phyloP scores from a whole-genome alignment of 30 jellyfish, hydroid and myxozoan species.

The Chrysaora quinquecirrha region DNA sequence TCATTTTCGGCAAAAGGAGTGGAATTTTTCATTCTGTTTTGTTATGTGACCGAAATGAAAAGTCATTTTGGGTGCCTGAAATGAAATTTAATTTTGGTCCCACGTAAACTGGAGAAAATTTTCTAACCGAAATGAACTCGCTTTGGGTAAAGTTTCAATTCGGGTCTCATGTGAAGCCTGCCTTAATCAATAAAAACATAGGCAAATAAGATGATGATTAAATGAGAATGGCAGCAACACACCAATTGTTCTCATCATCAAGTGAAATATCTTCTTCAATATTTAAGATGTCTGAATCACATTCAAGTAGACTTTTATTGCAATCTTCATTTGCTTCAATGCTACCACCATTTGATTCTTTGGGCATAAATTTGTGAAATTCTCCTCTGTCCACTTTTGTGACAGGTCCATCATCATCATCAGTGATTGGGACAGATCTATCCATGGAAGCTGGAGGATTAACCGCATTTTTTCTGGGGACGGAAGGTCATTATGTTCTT shows the following conservation, averaged over 20 bases:
- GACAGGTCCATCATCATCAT: too few relatives aligned
- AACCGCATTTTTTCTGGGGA: slow-evolving; percentile 46
- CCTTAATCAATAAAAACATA: background rate
- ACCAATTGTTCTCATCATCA: slow-evolving; percentile 67
- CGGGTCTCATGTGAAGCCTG: background rate
- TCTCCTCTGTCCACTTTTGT: background rate
- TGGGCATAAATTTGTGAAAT: background rate
- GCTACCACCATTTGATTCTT: background rate
- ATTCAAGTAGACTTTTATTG: slow-evolving; percentile 28
- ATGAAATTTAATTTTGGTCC: background rate
- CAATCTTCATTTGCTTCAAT: background rate
- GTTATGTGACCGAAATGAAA: too few relatives aligned
- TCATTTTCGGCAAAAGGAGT: too few relatives aligned
- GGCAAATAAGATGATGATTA: background rate
- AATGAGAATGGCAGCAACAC: background rate
- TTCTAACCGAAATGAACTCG: background rate
- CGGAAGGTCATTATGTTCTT: slow-evolving; percentile 59
- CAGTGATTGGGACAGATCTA: too few relatives aligned
- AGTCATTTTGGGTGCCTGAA: too few relatives aligned
- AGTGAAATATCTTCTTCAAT: slow-evolving; percentile 42
- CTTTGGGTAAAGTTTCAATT: background rate
- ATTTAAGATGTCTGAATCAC: background rate
- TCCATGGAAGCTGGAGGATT: too few relatives aligned
- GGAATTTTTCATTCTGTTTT: too few relatives aligned
- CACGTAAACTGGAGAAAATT: background rate